Percentiles rank a stretch among this genome's conserved stretches.
These are phyloP conservation scores for Mesocricetus auratus DNA, from an alignment of 2,113 vertebrate species.

Conservation along the genomic window DNA sequence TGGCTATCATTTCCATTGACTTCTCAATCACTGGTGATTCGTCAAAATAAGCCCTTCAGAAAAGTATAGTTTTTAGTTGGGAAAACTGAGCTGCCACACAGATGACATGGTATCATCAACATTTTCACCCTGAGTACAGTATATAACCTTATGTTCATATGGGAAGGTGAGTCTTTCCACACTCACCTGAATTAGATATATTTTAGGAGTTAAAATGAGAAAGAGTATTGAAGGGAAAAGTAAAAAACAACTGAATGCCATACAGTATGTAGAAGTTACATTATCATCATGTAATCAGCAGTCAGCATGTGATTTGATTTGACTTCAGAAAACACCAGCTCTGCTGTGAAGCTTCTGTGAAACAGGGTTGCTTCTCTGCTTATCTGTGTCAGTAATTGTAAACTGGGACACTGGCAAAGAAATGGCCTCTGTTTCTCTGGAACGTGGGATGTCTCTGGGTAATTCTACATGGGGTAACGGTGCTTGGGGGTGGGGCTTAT, in stretches of 20 bases:
- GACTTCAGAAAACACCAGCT: fast-evolving
- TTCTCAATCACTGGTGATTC: conserved; percentile 26
- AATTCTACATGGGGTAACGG: neutral
- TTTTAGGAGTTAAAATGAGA: conserved; percentile 32
- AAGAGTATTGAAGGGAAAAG: neutral
- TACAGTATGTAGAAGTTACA: neutral
- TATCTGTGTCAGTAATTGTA: neutral
- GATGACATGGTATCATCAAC: neutral
- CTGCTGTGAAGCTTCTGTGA: neutral
- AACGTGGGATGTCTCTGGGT: neutral
- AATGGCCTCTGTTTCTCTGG: neutral
- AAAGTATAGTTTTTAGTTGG: neutral
- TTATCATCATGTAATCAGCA: neutral
- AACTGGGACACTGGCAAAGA: neutral
- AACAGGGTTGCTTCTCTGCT: neutral
- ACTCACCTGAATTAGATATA: neutral
- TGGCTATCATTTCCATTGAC: conserved; percentile 52
- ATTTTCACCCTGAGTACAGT: neutral
- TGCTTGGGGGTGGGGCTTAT: neutral
- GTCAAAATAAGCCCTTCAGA: conserved; percentile 47
- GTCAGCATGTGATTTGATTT: neutral
- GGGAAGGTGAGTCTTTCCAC: neutral
- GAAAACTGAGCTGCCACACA: neutral
- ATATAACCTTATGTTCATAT: neutral
- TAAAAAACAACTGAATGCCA: neutral